Conservation (phyloP, 2,797 vertebrate genomes). For the Enoplosus armatus region DNA sequence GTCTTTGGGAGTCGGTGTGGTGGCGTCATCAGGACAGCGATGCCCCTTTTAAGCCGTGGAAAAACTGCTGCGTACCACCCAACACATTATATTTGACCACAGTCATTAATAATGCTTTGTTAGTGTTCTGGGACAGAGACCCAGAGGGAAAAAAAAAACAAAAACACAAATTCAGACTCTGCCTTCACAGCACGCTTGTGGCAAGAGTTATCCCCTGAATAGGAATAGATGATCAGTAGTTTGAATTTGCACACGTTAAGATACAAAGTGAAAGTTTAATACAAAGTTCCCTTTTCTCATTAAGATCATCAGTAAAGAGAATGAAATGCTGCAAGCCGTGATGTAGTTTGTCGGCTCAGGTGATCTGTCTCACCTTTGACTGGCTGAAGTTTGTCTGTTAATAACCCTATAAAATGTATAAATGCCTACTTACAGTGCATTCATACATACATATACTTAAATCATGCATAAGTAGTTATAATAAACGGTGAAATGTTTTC, state of each 20-base stretch:
- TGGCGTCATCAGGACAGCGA: background rate
- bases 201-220: background rate
- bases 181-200: constrained; percentile 2
- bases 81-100: constrained; percentile 13
- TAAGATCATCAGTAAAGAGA: background rate
- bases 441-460: background rate
- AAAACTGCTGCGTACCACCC: constrained; percentile 17
- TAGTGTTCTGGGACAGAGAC: background rate
- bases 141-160: background rate
- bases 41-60: background rate
- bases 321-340: background rate
- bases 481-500: background rate
- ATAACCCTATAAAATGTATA: background rate
- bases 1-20: constrained; percentile 42
- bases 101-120: constrained; percentile 28
- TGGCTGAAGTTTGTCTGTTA: background rate
- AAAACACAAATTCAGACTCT: background rate
- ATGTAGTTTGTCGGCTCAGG: background rate
- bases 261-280: background rate
- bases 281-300: background rate
- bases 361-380: background rate
- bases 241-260: background rate
- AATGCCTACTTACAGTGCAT: background rate
- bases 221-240: background rate
- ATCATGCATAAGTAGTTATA: background rate